These are phyloP conservation scores for Hystrix brachyura DNA, from an alignment of 2,113 vertebrate genomes.

Conservation along the genomic window DNA sequence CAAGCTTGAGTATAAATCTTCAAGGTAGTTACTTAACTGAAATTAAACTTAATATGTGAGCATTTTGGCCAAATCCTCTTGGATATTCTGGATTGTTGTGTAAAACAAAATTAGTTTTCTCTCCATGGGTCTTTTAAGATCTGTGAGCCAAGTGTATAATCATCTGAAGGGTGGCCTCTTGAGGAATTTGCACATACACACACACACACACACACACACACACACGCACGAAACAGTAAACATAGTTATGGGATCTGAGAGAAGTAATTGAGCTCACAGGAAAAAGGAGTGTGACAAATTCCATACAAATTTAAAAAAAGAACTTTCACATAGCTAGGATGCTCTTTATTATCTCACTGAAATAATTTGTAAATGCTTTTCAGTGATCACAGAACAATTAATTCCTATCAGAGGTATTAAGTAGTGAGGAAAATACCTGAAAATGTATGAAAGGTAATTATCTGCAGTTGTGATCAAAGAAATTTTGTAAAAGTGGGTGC, in stretches of 20 bases:
- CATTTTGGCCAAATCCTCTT: slow-evolving; percentile 43
- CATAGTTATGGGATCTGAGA: not conserved
- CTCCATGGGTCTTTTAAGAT: slow-evolving; percentile 39
- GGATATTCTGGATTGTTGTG: slow-evolving; percentile 3
- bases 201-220: not conserved
- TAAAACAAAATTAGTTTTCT: slow-evolving; percentile 59
- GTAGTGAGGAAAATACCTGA: not conserved
- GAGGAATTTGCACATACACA: not conserved
- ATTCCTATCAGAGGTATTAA: not conserved
- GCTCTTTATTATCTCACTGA: not conserved
- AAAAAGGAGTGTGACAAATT: slow-evolving; percentile 21
- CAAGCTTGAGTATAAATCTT: slow-evolving; percentile 51
- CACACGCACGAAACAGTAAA: not conserved
- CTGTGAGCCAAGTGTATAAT: slow-evolving; percentile 14
- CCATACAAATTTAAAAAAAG: slow-evolving; percentile 22
- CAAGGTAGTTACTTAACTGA: slow-evolving; percentile 5
- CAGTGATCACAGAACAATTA: slow-evolving; percentile 1
- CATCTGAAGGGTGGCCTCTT: slow-evolving; percentile 23
- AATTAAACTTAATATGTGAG: slow-evolving; percentile 59
- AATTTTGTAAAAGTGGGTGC: not conserved
- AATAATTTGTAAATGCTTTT: slow-evolving; percentile 1
- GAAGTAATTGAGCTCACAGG: slow-evolving; percentile 51
- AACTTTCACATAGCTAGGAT: not conserved
- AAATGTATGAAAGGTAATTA: not conserved
- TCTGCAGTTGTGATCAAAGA: not conserved